Conservation (phyloP, 2,888 invertebrate genomes). For the Leucoma salicis region DNA sequence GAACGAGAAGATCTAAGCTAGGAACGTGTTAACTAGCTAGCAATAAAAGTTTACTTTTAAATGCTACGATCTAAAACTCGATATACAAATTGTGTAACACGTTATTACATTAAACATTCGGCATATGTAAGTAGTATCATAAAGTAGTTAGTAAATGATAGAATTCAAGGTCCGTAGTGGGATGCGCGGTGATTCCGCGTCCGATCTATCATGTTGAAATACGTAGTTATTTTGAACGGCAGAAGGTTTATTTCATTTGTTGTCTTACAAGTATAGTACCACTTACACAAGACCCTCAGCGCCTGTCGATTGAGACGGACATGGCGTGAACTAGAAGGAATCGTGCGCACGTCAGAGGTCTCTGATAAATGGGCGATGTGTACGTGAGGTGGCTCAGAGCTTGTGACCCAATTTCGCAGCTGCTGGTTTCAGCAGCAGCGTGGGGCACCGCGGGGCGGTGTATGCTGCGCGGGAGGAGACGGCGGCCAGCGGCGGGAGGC, state of each 20-base stretch:
- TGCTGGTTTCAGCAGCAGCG: conserved; percentile 78
- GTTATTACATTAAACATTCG: conserved; percentile 1
- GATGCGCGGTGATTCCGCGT: conserved; percentile 49
- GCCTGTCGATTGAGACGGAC: conserved; percentile 20
- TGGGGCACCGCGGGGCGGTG: conserved; percentile 48
- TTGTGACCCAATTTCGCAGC: conserved; percentile 81
- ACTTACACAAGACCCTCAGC: conserved; percentile 31
- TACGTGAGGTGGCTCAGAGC: conserved; percentile 71
- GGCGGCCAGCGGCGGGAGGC: conserved; percentile 49
- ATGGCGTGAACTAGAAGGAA: conserved; percentile 20
- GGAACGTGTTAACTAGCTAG: no score
- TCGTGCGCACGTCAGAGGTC: conserved; percentile 51
- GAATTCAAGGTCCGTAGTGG: conserved; percentile 40
- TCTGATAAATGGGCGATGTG: conserved; percentile 53
- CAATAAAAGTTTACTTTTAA: no score
- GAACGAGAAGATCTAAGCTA: no score
- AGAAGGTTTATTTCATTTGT: conserved; percentile 67
- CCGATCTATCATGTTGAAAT: conserved; percentile 52
- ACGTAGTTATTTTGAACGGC: conserved; percentile 60
- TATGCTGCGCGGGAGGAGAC: conserved; percentile 40
- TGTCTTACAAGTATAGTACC: conserved; percentile 57
- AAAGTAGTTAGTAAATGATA: conserved; percentile 23
- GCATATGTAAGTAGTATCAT: conserved; percentile 10
- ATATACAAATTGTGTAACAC: no score
- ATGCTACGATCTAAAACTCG: no score